Evolutionary conservation across 2,797 vertebrate species (phyloP).

Genomic region (Coilia nasus): DNA sequence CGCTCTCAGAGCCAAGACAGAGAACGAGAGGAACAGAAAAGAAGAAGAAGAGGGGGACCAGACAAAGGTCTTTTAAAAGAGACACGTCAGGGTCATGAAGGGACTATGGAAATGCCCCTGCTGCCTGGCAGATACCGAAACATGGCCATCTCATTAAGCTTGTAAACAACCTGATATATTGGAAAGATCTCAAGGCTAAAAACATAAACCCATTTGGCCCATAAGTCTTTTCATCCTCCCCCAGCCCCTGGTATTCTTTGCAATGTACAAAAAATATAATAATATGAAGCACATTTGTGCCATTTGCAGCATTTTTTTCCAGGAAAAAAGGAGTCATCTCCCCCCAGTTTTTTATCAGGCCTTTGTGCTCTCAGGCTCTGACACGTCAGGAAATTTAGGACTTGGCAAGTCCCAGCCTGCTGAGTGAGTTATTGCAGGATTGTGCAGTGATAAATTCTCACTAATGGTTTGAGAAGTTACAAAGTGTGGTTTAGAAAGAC

Average conservation of each 20-base stretch:
- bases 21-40: neutral
- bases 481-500: slow-evolving; percentile 53
- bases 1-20: neutral
- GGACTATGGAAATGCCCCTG: neutral
- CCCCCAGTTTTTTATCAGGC: slow-evolving; percentile 50
- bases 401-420: slow-evolving; percentile 68
- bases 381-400: slow-evolving; percentile 66
- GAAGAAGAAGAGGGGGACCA: neutral
- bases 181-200: neutral
- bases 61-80: neutral
- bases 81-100: neutral
- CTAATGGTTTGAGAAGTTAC: slow-evolving; percentile 73
- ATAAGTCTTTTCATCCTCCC: neutral
- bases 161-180: neutral
- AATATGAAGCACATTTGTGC: slow-evolving; percentile 35
- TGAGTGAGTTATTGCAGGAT: slow-evolving; percentile 73
- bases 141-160: neutral
- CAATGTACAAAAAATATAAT: slow-evolving; percentile 22
- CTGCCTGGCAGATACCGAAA: neutral
- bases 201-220: neutral
- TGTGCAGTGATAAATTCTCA: slow-evolving; percentile 70
- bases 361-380: slow-evolving; percentile 59
- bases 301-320: slow-evolving; percentile 38
- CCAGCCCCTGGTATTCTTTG: neutral
- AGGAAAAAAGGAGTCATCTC: slow-evolving; percentile 51